Percentiles rank a stretch among this genome's conserved stretches.
These are phyloP conservation scores for Characodon lateralis DNA, from an alignment of 2,797 vertebrate species.

Conservation along the genomic window DNA sequence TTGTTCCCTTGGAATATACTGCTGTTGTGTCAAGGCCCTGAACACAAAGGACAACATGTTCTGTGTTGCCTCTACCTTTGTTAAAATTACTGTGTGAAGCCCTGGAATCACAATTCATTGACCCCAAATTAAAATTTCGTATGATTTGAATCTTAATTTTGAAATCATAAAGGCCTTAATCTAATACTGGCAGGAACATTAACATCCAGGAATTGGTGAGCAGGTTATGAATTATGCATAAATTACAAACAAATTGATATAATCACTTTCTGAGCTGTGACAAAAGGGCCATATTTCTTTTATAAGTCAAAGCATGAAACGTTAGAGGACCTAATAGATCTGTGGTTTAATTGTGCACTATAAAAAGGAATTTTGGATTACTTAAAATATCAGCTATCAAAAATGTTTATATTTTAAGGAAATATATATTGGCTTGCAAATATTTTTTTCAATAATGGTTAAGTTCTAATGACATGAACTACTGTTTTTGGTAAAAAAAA, in stretches of 20 bases:
- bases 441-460: not conserved
- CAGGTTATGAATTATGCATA: conserved; percentile 1
- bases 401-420: not conserved
- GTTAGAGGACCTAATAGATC: not conserved
- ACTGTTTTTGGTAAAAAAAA: not conserved
- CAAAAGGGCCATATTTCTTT: not conserved
- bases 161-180: not conserved
- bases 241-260: conserved; percentile 1
- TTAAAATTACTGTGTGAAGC: not conserved
- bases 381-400: not conserved
- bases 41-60: not conserved
- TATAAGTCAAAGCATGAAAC: not conserved
- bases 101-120: not conserved
- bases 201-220: not conserved
- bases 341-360: not conserved
- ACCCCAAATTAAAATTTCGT: not conserved
- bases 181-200: not conserved
- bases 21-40: not conserved
- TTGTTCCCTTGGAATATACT: not conserved
- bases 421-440: not conserved
- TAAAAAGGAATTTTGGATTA: not conserved
- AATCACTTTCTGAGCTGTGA: not conserved
- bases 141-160: not conserved
- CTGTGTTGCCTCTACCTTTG: not conserved
- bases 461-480: not conserved